Base-by-base conservation (phyloP, 1,140 invertebrate species). In the Amphibalanus amphitrite region DNA sequence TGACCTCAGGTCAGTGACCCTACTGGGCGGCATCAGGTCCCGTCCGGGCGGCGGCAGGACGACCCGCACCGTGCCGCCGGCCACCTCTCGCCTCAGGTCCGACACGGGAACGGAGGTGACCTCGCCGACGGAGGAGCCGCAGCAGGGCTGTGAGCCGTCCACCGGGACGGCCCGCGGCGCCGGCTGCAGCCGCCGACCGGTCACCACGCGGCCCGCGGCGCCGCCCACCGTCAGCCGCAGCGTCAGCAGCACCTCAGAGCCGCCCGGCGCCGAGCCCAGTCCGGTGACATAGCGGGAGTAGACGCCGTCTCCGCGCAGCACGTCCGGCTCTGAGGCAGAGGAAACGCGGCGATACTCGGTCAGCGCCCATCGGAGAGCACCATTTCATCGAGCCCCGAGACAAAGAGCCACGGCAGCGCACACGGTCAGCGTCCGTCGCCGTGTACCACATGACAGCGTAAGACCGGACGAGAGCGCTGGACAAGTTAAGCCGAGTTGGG, bases 281-380 rank as follows among this genome's bases (percentile, higher is more conserved):
- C 82, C 78, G 47, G 82, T 84, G 74, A 86, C 85, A 74, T 86
- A 87, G 69, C 84, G 79, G 0, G 85, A 84, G 76, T 88, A 89
- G n/a, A 88, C 80, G 23, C 87, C 87, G 78, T 89, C 87, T 15
- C 83, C 83, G 79, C 83, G 83, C n/a, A 83, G 85, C 20, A 87
- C 80, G 78, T 89, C 87, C 3, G 86, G 85, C 79, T 86, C 87
- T 85, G 73, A 38, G 15, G 15, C 33, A 38, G 15, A 38, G 33
- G 33, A 4, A 38, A 15, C 33, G 33, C 33, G 33, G n/a, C n/a
- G 4, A 38, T 15, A 38, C 33, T 6, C 15, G 33, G 33, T 38
- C 4, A 38, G 33, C 33, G n/a, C n/a, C n/a, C n/a, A n/a, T n/a
- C n/a, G n/a, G n/a, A n/a, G n/a, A n/a, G n/a, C n/a, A n/a, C n/a